These are phyloP conservation scores for Hystrix brachyura DNA, from an alignment of 2,113 vertebrate species.

Conservation along the genomic window DNA sequence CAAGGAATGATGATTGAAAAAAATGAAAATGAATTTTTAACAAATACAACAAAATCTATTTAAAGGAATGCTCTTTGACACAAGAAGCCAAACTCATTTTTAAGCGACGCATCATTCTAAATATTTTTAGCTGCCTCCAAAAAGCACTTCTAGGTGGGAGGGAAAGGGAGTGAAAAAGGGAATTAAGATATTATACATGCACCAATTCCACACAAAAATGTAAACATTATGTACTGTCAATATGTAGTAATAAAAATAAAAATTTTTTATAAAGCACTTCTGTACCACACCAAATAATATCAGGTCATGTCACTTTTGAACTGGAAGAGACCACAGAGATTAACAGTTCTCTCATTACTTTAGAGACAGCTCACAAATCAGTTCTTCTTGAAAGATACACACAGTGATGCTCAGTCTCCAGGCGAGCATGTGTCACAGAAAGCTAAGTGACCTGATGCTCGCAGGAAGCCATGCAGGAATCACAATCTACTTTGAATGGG, in stretches of 20 bases:
- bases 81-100: not conserved
- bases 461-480: not conserved
- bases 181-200: not conserved
- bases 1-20: not conserved
- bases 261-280: constrained; percentile 11
- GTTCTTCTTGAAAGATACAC: constrained; percentile 37
- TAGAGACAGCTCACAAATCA: constrained; percentile 14
- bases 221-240: not conserved
- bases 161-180: not conserved
- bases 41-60: not conserved
- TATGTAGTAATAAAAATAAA: not conserved
- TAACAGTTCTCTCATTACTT: not conserved
- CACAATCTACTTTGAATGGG: not conserved
- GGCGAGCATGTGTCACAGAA: not conserved
- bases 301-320: constrained; percentile 7
- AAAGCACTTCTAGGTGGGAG: not conserved
- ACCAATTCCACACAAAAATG: not conserved
- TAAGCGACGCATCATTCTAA: not conserved
- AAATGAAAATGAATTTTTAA: constrained; percentile 45
- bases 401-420: not conserved
- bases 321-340: constrained; percentile 30
- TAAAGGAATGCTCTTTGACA: constrained; percentile 5
- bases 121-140: not conserved
- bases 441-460: not conserved
- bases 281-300: not conserved